Evolutionary conservation across 2,113 vertebrate species (phyloP).

Genomic region (Tragelaphus scriptus): DNA sequence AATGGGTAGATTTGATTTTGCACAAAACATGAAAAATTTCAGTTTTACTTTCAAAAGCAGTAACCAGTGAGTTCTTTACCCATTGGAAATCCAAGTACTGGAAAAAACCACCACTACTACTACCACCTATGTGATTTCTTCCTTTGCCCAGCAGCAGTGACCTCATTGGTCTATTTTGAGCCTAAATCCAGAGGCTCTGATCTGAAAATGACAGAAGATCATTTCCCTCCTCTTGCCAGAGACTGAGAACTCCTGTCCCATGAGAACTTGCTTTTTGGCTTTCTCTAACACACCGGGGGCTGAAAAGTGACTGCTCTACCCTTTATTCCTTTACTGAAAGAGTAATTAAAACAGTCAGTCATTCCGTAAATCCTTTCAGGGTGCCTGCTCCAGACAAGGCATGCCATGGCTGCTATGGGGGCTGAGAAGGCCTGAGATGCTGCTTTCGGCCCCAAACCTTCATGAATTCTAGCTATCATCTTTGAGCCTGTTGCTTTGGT

Average conservation of each 20-base stretch:
- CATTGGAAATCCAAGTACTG: neutral
- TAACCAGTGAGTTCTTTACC: neutral
- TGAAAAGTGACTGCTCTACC: neutral
- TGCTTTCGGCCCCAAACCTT: fast-evolving
- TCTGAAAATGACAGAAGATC: neutral
- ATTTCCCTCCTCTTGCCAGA: neutral
- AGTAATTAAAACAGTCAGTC: neutral
- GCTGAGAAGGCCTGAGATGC: too few species aligned
- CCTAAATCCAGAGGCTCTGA: neutral
- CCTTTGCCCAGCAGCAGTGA: neutral
- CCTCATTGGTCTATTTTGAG: neutral
- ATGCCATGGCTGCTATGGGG: neutral
- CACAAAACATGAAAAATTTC: neutral
- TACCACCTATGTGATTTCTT: neutral
- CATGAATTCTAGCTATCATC: neutral
- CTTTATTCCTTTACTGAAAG: neutral
- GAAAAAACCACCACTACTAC: neutral
- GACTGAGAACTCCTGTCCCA: neutral
- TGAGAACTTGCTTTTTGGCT: neutral
- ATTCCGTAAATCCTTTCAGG: neutral
- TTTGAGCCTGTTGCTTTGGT: neutral
- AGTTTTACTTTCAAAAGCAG: neutral
- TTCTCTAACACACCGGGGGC: neutral
- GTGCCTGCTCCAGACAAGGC: neutral
- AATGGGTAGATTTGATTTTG: neutral